Percentiles rank a stretch among this genome's conserved stretches.
These are phyloP conservation scores for Hydrolagus colliei DNA, from an alignment of 2,797 vertebrate species.

Conservation along the genomic window DNA sequence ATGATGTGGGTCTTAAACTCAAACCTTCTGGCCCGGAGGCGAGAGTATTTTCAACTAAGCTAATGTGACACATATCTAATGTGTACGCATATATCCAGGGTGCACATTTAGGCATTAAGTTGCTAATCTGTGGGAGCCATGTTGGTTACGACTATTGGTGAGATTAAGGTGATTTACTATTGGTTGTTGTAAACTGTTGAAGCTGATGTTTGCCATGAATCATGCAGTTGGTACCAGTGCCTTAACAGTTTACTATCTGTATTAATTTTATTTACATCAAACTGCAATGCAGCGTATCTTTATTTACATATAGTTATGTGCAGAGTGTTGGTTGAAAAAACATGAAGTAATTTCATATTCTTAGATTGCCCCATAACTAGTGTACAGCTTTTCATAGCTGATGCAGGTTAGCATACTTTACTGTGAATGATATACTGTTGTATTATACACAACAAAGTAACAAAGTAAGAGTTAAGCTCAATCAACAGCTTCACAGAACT, in stretches of 20 bases:
- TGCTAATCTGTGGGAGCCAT: not conserved
- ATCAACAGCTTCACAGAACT: no score
- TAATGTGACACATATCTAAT: no score
- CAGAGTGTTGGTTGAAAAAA: not conserved
- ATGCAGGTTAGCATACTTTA: not conserved
- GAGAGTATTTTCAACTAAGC: no score
- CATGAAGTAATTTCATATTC: not conserved
- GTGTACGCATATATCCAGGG: no score
- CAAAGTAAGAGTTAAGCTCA: no score
- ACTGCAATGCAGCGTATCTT: not conserved
- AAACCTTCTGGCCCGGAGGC: no score
- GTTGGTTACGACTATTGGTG: not conserved
- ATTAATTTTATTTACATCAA: not conserved
- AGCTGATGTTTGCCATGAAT: not conserved
- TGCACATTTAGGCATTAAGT: no score
- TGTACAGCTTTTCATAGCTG: not conserved
- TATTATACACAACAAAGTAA: no score
- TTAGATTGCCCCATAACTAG: not conserved
- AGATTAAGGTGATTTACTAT: not conserved
- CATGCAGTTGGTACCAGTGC: not conserved
- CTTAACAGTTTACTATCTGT: not conserved
- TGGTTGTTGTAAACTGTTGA: not conserved
- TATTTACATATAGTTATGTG: not conserved
- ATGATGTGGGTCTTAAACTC: no score
- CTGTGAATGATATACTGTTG: no score